Evolutionary conservation across 2,888 invertebrate species (phyloP), one percentile per base, ranked within the genome.

Genomic region (Amorpha juglandis): DNA sequence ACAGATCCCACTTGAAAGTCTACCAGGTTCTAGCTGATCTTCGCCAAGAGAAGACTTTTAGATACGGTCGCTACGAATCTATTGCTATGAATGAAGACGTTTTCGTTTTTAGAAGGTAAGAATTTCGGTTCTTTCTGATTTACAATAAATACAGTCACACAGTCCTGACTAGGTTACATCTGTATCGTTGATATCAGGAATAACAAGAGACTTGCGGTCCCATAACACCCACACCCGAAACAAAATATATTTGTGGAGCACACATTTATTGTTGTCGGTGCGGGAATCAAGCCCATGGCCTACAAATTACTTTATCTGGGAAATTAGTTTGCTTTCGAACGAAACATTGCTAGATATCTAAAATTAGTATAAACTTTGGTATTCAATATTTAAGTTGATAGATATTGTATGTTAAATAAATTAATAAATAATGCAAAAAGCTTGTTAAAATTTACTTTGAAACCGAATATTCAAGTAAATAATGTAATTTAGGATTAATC

Each of bases 1-100:
- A 82, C 0, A 86, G 88, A 45, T 96, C 95, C 35, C 95, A 96
- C 71, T 94, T 95, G 68, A 94, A 94, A 70, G 87, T 95, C 12
- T 97, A 96, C 79, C 92, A 94, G 74, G 82, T 91, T 0, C 78
- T 96, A 19, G 86, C 95, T 0, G 73, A 83, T 11, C 81, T 96
- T 7, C 94, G 96, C 14, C 88, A 93, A 67, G 81, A 91, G 6
- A 87, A 91, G 0, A 92, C 94, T 0, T 84, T 96, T 55, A 87
- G 89, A 75, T 78, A 91, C 33, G 95, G 95, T 3, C 90, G 90
- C 52, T 92, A 95, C 50, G 86, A 89, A 33, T 94, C 95, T 6
- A 80, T 93, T 69, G 93, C 95, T 14, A 68, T 95, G 6, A 93
- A 93, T 62, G 81, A 94, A 0, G 89, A 93, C 58, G 91, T 95